Percentiles rank a stretch among this genome's conserved stretches.
These are phyloP conservation scores for Nannoperca australis DNA, from an alignment of 2,797 vertebrate genomes.

Conservation along the genomic window DNA sequence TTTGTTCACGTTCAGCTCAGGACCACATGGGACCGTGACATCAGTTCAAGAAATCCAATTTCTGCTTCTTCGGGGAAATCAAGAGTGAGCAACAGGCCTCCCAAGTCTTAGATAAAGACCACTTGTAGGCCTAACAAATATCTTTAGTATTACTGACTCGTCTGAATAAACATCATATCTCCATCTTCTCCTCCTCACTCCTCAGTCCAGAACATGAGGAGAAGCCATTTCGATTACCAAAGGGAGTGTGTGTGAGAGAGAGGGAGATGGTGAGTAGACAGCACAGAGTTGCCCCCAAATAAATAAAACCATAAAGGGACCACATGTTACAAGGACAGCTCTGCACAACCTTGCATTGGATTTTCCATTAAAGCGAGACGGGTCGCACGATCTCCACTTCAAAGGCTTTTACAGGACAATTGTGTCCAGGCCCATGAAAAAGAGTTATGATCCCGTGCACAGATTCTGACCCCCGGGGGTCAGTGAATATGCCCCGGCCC, in stretches of 20 bases:
- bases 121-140: slow-evolving; percentile 69
- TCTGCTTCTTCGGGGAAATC: slow-evolving; percentile 73
- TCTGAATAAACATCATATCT: slow-evolving; percentile 69
- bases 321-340: slow-evolving; percentile 65
- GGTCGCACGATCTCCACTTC: slow-evolving; percentile 69
- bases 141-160: slow-evolving; percentile 67
- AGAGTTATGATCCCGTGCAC: slow-evolving; percentile 72
- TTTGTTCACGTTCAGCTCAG: slow-evolving; percentile 71
- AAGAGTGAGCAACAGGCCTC: slow-evolving; percentile 73
- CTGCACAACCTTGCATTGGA: slow-evolving; percentile 70
- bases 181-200: slow-evolving; percentile 37
- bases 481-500: slow-evolving; percentile 69
- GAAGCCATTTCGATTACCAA: slow-evolving; percentile 59
- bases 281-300: slow-evolving; percentile 62
- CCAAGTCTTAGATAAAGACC: slow-evolving; percentile 73
- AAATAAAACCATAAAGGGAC: slow-evolving; percentile 69
- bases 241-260: slow-evolving; percentile 32
- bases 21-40: slow-evolving; percentile 74
- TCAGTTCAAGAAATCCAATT: slow-evolving; percentile 75
- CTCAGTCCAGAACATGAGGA: slow-evolving; percentile 35
- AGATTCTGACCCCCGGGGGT: slow-evolving; percentile 72
- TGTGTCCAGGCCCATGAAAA: slow-evolving; percentile 72
- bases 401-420: slow-evolving; percentile 79
- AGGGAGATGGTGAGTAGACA: slow-evolving; percentile 42
- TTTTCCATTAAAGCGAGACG: slow-evolving; percentile 70